phyloP scores from a whole-genome alignment of 2,113 vertebrate species.

The Cochlearius cochlearius region DNA sequence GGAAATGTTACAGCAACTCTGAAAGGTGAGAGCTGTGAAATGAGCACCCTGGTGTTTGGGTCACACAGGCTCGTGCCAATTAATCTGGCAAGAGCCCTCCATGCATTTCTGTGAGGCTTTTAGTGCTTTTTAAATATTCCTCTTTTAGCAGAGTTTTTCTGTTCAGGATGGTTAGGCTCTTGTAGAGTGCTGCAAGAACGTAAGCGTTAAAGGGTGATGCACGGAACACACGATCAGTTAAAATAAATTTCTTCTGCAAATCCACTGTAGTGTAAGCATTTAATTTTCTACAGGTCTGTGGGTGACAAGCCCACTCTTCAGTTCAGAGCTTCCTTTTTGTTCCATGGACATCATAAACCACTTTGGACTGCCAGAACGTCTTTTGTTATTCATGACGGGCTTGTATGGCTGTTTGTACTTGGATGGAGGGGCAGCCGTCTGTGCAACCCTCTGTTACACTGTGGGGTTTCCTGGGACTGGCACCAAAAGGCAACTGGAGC shows the following conservation, averaged over 20 bases:
- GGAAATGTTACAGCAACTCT: neutral
- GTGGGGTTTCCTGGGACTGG: constrained; percentile 2
- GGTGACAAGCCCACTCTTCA: neutral
- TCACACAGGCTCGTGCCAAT: fast-evolving
- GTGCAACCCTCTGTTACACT: constrained; percentile 39
- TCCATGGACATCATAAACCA: neutral
- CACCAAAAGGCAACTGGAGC: constrained; percentile 4
- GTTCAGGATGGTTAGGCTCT: neutral
- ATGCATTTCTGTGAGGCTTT: neutral
- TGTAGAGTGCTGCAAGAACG: neutral
- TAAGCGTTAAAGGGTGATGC: neutral
- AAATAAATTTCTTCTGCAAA: neutral
- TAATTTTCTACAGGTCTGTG: neutral
- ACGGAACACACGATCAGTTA: neutral
- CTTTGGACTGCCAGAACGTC: neutral
- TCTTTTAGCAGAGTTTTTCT: neutral
- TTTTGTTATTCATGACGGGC: neutral
- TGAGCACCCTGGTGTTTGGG: neutral
- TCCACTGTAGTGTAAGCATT: neutral
- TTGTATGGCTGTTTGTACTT: constrained; percentile 21
- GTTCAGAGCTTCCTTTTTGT: neutral
- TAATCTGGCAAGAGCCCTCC: neutral
- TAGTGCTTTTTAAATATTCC: neutral
- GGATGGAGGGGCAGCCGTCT: constrained; percentile 13
- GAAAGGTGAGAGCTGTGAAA: neutral